Evolutionary conservation across 1,140 invertebrate genomes (phyloP).

Genomic region (Drosophila lowei): DNA sequence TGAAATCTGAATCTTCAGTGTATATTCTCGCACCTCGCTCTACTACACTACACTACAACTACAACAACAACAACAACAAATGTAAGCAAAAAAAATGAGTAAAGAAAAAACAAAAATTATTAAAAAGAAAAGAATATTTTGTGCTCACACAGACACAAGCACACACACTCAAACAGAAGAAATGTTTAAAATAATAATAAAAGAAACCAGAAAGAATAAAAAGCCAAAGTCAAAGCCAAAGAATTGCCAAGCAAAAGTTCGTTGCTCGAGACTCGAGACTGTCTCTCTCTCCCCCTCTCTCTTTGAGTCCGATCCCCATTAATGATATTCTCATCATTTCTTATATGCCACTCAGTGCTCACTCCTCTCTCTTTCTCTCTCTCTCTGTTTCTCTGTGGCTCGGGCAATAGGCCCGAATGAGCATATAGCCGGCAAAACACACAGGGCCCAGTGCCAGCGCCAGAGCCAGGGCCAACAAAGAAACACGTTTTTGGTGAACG

Average conservation of each 20-base stretch:
- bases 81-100: constrained; percentile 51
- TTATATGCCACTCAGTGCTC: constrained; percentile 42
- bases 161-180: neutral
- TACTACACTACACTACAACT: constrained; percentile 32
- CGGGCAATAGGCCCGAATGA: constrained; percentile 35
- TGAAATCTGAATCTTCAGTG: constrained; percentile 42
- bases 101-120: constrained; percentile 29
- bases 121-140: constrained; percentile 58
- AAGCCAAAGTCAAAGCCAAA: constrained; percentile 22
- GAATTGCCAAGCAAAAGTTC: constrained; percentile 65
- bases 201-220: constrained; percentile 15
- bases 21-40: constrained; percentile 45
- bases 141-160: constrained; percentile 39
- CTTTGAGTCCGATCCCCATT: constrained; percentile 1
- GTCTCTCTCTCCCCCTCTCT: constrained; percentile 16
- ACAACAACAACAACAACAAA: constrained; percentile 42
- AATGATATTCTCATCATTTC: constrained; percentile 15
- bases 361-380: constrained; percentile 15
- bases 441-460: constrained; percentile 4
- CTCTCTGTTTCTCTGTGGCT: constrained; percentile 7
- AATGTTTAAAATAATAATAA: constrained; percentile 33
- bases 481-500: constrained; percentile 75
- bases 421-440: constrained; percentile 56
- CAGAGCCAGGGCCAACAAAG: constrained; percentile 44
- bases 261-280: constrained; percentile 57